These are phyloP conservation scores for Dysmachus trigonus DNA, from an alignment of 2,888 invertebrate genomes.

Conservation along the genomic window DNA sequence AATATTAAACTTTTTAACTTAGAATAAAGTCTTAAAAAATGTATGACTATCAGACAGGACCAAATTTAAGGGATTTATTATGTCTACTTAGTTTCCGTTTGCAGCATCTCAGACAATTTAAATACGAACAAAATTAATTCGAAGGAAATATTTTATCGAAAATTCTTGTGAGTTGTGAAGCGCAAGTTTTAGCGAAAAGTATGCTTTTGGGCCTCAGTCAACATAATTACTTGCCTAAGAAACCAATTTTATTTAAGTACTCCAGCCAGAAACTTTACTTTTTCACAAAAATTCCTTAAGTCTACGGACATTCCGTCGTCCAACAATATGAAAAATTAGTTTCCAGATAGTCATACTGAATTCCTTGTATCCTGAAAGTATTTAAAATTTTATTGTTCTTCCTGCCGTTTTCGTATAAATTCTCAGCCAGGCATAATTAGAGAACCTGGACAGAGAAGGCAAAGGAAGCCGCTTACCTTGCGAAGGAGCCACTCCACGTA, in stretches of 20 bases:
- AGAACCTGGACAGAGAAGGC: not conserved
- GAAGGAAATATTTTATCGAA: not conserved
- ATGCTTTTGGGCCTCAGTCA: not conserved
- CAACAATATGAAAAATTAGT: not conserved
- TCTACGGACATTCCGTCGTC: not conserved
- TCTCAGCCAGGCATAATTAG: not conserved
- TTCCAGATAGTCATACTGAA: not conserved
- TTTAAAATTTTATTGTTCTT: not conserved
- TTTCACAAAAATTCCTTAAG: not conserved
- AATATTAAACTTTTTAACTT: not conserved
- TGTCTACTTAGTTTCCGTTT: not conserved
- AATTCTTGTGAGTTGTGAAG: not conserved
- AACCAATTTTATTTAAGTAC: not conserved
- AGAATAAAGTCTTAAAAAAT: too few relatives aligned
- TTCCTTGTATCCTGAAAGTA: not conserved
- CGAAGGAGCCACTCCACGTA: conserved; percentile 6
- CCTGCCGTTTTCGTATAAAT: not conserved
- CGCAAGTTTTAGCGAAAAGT: not conserved
- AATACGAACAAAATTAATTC: not conserved
- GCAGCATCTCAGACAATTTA: not conserved
- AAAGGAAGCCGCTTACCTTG: not conserved
- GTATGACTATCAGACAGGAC: not conserved
- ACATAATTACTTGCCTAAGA: not conserved
- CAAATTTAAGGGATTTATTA: not conserved
- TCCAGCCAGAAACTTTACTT: not conserved